Evolutionary conservation across 2,888 invertebrate species (phyloP).

Genomic region (Dasysyrphus tricinctus): DNA sequence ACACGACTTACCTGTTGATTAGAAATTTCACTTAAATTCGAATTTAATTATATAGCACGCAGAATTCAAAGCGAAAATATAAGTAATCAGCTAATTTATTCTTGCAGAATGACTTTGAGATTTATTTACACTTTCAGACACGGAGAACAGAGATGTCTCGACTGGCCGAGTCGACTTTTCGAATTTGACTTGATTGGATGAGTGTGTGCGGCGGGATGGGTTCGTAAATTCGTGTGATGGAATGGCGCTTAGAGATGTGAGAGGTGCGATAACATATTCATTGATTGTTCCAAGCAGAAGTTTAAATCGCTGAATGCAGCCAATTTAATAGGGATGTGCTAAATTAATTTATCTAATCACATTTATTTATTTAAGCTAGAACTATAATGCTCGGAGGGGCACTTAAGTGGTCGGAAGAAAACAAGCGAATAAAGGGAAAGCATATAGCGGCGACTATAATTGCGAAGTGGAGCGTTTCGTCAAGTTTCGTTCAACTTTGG

Average conservation of each 20-base stretch:
- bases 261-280: constrained; percentile 25
- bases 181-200: constrained; percentile 60
- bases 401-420: no score
- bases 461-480: no score
- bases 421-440: no score
- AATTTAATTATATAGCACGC: constrained; percentile 36
- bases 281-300: constrained; percentile 19
- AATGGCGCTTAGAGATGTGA: constrained; percentile 49
- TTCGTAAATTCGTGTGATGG: constrained; percentile 34
- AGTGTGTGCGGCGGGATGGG: constrained; percentile 57
- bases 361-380: no score
- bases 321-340: background rate
- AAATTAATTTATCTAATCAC: background rate
- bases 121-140: constrained; percentile 66
- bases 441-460: no score
- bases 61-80: constrained; percentile 17
- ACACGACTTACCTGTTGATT: constrained; percentile 69
- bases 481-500: no score
- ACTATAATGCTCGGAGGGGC: no score
- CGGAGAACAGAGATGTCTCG: constrained; percentile 67
- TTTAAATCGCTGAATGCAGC: background rate
- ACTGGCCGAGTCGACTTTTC: constrained; percentile 68
- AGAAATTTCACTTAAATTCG: constrained; percentile 30
- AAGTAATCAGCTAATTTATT: constrained; percentile 47
- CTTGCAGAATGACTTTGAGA: constrained; percentile 57